Evolutionary conservation across 2,888 invertebrate genomes (phyloP), one percentile per base, ranked within the genome.

Genomic region (Phalera bucephala): DNA sequence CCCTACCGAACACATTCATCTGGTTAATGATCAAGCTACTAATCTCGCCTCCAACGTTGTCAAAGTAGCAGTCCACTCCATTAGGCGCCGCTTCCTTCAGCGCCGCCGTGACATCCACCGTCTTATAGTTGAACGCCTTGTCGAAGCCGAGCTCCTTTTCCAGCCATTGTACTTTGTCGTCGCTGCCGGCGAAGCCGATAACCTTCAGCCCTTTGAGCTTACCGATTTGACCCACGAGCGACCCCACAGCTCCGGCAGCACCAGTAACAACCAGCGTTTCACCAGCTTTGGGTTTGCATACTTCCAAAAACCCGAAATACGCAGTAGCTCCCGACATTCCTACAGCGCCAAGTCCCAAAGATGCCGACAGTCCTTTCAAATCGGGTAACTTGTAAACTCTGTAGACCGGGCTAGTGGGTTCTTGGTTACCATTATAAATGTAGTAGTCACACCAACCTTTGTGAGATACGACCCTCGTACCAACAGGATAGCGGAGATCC

Each of bases 391-490:
- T 21, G 8, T 21, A 21, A 21, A 21, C 21, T 5, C n/a, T n/a
- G 21, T 8, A 2, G 2, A n/a, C 2, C 2, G 8, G 6, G 21
- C 7, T 8, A 21, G 2, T n/a, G 21, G 6, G 2, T 8, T 3
- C n/a, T 8, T 8, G 6, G 8, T 21, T 21, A 5, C 4, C 8
- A 8, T 21, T 21, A 21, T n/a, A 8, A 7, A 65, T 1, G 87
- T 84, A 23, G 50, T 92, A 91, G 15, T 91, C 90, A 52, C 91
- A 81, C 95, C 95, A 95, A n/a, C 95, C 95, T 40, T 91, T 85
- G 52, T 91, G 77, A 1, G 91, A 91, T 0, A 93, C 80, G 0
- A 94, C 84, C 61, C 87, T 77, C 31, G 85, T 84, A 1, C 93
- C 94, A 7, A 91, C 91, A 3, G 93, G 92, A 66, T 80, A 94